Percentiles rank a stretch among this genome's conserved stretches.
phyloP scores from a whole-genome alignment of 2,888 invertebrate species.

The Agelastica alni region DNA sequence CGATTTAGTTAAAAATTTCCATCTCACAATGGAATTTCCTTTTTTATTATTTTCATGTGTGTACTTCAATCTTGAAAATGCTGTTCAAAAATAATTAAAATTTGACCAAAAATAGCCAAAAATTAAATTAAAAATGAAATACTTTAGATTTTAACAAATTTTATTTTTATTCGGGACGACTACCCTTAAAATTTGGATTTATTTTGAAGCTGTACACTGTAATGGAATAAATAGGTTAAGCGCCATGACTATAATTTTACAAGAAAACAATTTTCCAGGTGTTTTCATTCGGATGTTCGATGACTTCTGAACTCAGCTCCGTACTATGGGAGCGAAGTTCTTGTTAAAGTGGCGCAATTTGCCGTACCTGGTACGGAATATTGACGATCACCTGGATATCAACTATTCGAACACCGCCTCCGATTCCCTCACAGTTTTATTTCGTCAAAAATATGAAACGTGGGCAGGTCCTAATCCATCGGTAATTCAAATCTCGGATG shows the following conservation, averaged over 20 bases:
- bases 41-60: too few relatives aligned
- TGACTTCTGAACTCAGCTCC: conserved; percentile 17
- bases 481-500: conserved; percentile 5
- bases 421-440: conserved; percentile 14
- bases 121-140: too few relatives aligned
- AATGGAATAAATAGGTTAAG: too few relatives aligned
- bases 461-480: conserved; percentile 4
- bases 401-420: conserved; percentile 22
- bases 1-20: too few relatives aligned
- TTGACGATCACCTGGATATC: conserved; percentile 46
- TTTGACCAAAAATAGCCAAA: too few relatives aligned
- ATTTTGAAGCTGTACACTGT: too few relatives aligned
- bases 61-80: too few relatives aligned
- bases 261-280: conserved; percentile 17
- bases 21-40: too few relatives aligned
- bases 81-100: too few relatives aligned
- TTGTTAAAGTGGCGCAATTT: conserved; percentile 31
- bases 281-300: conserved; percentile 27
- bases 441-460: conserved; percentile 13
- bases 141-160: too few relatives aligned
- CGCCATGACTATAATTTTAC: neutral
- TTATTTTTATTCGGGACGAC: too few relatives aligned
- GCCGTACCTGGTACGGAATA: conserved; percentile 54
- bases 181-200: too few relatives aligned
- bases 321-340: conserved; percentile 19